These are phyloP conservation scores for Rhinatrema bivittatum DNA, from an alignment of 2,797 vertebrate species.

Conservation along the genomic window DNA sequence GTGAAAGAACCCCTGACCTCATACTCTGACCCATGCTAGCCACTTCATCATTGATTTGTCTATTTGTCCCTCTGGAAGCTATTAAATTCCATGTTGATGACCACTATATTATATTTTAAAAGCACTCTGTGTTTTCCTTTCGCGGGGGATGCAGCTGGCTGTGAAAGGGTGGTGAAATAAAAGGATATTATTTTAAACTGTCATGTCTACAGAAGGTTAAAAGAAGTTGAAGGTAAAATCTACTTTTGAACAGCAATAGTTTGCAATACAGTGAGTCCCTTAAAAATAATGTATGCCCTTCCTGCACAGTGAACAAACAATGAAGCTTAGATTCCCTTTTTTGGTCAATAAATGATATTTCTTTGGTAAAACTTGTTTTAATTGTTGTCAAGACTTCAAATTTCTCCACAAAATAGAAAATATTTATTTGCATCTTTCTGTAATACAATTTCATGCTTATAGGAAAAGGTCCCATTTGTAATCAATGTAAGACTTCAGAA, in stretches of 20 bases:
- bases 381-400: conserved; percentile 21
- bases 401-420: conserved; percentile 37
- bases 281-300: too few species aligned
- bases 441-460: too few species aligned
- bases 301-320: too few species aligned
- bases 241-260: too few species aligned
- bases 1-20: conserved; percentile 17
- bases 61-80: conserved; percentile 9
- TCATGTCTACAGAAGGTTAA: conserved; percentile 20
- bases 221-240: conserved; percentile 23
- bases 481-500: too few species aligned
- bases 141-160: too few species aligned
- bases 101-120: conserved; percentile 16
- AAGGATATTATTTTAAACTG: conserved; percentile 28
- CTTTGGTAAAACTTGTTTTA: conserved; percentile 13
- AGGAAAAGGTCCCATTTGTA: too few species aligned
- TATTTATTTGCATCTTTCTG: too few species aligned
- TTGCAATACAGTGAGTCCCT: too few species aligned
- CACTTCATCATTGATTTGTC: conserved; percentile 7
- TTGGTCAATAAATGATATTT: too few species aligned
- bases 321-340: conserved; percentile 31
- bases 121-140: too few species aligned
- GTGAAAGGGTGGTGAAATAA: conserved; percentile 25
- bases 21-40: neutral
- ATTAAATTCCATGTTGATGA: conserved; percentile 22